Evolutionary conservation across 2,888 invertebrate species (phyloP).

Genomic region (Carterocephalus palaemon): DNA sequence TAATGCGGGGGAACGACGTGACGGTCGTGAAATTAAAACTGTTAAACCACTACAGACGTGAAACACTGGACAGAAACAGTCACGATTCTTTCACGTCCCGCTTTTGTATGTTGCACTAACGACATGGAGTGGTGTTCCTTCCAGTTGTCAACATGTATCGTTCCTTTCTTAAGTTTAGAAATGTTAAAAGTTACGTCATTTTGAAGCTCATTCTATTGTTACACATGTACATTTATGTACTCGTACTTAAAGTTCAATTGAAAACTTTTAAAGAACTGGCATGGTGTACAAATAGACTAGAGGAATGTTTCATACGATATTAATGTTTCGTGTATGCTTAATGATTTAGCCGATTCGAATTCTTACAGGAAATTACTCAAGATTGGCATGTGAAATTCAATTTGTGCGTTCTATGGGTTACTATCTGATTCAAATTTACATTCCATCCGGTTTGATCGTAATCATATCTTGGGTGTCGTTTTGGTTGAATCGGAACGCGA

Average conservation of each 20-base stretch:
- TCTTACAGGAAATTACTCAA: constrained; percentile 93
- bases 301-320: too few species aligned
- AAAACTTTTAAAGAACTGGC: too few species aligned
- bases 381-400: constrained; percentile 97
- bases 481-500: constrained; percentile 97
- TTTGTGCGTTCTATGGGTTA: constrained; percentile 99
- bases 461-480: constrained; percentile 98
- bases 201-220: too few species aligned
- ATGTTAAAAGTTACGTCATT: too few species aligned
- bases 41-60: constrained; percentile 51
- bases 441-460: constrained; percentile 97
- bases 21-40: constrained; percentile 36
- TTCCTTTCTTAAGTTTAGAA: too few species aligned
- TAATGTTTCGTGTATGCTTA: not conserved
- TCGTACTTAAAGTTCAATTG: too few species aligned
- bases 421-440: constrained; percentile 98
- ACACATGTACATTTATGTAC: too few species aligned
- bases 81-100: constrained; percentile 76
- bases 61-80: constrained; percentile 72
- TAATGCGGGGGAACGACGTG: constrained; percentile 50
- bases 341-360: constrained; percentile 10
- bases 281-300: too few species aligned
- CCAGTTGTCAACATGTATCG: too few species aligned
- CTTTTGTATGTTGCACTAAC: constrained; percentile 75
- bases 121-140: constrained; percentile 71